Base-by-base conservation (phyloP, 2,888 invertebrate genomes). In the Lepas anatifera region DNA sequence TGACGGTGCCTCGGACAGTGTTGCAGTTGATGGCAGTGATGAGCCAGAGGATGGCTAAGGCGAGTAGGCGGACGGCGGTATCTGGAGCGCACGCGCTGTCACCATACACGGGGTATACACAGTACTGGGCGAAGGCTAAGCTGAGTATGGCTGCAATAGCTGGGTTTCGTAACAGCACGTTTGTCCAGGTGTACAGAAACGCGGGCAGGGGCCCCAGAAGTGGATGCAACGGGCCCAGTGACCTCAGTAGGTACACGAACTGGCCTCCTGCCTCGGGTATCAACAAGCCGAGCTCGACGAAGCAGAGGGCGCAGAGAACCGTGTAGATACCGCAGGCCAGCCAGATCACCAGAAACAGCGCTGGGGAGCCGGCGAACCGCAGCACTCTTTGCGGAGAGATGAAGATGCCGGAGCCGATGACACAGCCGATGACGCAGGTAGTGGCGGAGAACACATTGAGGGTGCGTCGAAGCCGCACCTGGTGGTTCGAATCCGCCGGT, bases 21-120 rank as follows among this genome's bases (percentile, higher is more conserved):
- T 90, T 92, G 85, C 95, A 95, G 83, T 96, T 96, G 76, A 99
- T 87, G 80, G 96, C 95, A 0, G 98, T 95, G 75, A 99, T 84
- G 68, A 97, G 84, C 81, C 94, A 98, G 91, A 91, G 89, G 79
- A 95, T 92, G 75, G 90, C 89, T 76, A 94, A 85, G 73, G 93
- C 92, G 74, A 94, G 90, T 80, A 95, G 86, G 82, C 94, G 94
- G 76, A 94, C 74, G 92, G 87, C 76, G 87, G 85, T 76, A 84
- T 83, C 22, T 93, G 90, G 69, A 93, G 92, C 79, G 90, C 89
- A 80, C 93, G 93, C 80, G 91, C 91, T 70, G 85, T 84, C n/a
- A 74, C 90, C 88, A 18, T 64, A 52, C 81, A 93, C 93, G 70
- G 93, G 92, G 80, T 93, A 92, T 74, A 93, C 92, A 73, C 92